These are phyloP conservation scores for Oeneis ivallda DNA, from an alignment of 2,888 invertebrate species.

Conservation along the genomic window DNA sequence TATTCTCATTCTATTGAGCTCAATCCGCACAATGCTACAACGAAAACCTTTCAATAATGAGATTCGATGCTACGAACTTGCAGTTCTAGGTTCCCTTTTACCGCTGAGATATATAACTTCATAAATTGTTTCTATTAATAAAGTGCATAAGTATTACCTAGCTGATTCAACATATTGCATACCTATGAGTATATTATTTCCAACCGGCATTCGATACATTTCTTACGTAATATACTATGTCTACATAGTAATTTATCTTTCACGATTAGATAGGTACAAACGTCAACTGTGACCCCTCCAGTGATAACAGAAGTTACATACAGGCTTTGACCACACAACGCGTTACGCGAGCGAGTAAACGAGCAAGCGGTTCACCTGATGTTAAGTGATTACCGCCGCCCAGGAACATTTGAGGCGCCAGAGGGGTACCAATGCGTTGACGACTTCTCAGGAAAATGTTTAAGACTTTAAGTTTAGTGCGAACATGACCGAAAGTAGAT, in stretches of 20 bases:
- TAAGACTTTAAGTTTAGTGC: too few relatives aligned
- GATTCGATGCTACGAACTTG: background rate
- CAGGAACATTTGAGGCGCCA: too few relatives aligned
- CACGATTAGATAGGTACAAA: constrained; percentile 37
- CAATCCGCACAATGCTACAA: too few relatives aligned
- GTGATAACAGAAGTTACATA: constrained; percentile 34
- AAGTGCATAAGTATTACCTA: too few relatives aligned
- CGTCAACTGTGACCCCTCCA: constrained; percentile 42
- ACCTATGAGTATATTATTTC: background rate
- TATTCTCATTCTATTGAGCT: too few relatives aligned
- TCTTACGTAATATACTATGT: constrained; percentile 31
- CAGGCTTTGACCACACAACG: background rate
- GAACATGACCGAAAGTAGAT: too few relatives aligned
- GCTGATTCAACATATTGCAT: background rate
- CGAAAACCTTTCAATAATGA: background rate
- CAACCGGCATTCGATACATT: constrained; percentile 1
- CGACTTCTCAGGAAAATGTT: too few relatives aligned
- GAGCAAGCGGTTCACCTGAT: too few relatives aligned
- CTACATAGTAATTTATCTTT: constrained; percentile 32
- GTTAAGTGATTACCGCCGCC: too few relatives aligned
- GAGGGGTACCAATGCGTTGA: too few relatives aligned
- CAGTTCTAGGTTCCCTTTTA: background rate
- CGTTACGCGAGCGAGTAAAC: too few relatives aligned
- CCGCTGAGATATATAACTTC: background rate
- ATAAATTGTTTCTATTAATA: background rate